Evolutionary conservation across 2,113 vertebrate genomes (phyloP), one percentile per base, ranked within the genome.

Genomic region (Takifugu flavidus): DNA sequence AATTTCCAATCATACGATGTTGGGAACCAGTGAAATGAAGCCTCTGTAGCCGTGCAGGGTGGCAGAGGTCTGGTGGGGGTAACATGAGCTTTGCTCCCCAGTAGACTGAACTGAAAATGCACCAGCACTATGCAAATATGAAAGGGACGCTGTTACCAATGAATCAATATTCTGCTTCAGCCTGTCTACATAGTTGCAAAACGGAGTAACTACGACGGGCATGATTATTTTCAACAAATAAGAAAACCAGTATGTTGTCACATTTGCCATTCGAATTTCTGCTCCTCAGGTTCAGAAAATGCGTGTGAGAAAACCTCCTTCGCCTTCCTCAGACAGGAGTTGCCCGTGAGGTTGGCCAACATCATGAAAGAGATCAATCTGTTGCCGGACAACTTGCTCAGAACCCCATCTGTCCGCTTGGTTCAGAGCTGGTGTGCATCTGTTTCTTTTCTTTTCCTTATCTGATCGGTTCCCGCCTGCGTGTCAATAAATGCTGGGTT

Each of bases 291-390:
- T 34, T 95, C 94, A 62, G 92, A 96, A 83, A 96, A 98, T 82
- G 95, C 93, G 26, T 98, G 96, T 83, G 96, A 98, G 85, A 97
- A 93, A 85, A 99, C 95, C 0, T 98, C 96, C 0, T 98, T 98
- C 86, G 88, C 91, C 87, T 98, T 99, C 90, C 90, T 99, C 60
- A 89, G 95, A 51, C 95, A 98, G 75, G 96, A 98, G 75, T 61
- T 98, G 42, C 96, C 96, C 20, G 95, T 97, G 62, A 91, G 96
- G 80, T 49, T 98, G 86, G 96, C 96, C 73, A 98, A 98, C 80
- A 97, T 97, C 65, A 98, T 97, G 95, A 98, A 98, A 81, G 95
- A 98, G 89, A 98, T 98, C 72, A 97, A 94, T 75, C 82, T 99
- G 58, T 89, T 99, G 76, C 97, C 96, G 15, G 95, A 98, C 80